phyloP scores from a whole-genome alignment of 2,113 vertebrate species.

The Martes martes region DNA sequence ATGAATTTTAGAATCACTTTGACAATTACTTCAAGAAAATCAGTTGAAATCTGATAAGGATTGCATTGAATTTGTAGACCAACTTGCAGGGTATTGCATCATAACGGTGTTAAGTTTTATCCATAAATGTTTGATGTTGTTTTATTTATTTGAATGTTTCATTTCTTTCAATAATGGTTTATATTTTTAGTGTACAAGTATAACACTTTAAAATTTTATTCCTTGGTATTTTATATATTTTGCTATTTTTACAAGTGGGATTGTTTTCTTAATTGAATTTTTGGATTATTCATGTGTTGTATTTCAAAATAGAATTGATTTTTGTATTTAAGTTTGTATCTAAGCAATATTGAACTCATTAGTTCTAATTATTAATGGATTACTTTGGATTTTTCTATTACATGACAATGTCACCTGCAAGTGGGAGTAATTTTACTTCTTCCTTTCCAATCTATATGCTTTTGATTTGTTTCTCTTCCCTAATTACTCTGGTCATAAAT shows the following conservation, averaged over 20 bases:
- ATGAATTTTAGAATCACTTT: not conserved
- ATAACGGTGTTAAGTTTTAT: not conserved
- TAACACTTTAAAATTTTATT: not conserved
- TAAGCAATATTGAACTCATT: not conserved
- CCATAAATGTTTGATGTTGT: not conserved
- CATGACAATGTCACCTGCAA: not conserved
- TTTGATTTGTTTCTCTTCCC: not conserved
- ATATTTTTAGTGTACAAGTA: not conserved
- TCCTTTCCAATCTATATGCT: not conserved
- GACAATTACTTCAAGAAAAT: not conserved
- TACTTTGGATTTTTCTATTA: not conserved
- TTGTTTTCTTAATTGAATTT: slow-evolving; percentile 5
- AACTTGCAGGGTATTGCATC: not conserved
- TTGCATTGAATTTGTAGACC: not conserved
- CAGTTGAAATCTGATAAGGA: not conserved
- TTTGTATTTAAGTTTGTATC: not conserved
- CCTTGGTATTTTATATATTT: not conserved
- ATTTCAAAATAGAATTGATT: not conserved
- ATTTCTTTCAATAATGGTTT: not conserved
- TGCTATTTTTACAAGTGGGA: not conserved
- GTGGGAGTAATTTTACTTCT: not conserved
- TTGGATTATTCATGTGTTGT: not conserved
- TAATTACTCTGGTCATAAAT: not conserved
- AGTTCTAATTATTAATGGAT: not conserved
- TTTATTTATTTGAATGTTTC: not conserved